These are phyloP conservation scores for Threskiornis aethiopicus DNA, from an alignment of 2,797 vertebrate genomes.

Conservation along the genomic window DNA sequence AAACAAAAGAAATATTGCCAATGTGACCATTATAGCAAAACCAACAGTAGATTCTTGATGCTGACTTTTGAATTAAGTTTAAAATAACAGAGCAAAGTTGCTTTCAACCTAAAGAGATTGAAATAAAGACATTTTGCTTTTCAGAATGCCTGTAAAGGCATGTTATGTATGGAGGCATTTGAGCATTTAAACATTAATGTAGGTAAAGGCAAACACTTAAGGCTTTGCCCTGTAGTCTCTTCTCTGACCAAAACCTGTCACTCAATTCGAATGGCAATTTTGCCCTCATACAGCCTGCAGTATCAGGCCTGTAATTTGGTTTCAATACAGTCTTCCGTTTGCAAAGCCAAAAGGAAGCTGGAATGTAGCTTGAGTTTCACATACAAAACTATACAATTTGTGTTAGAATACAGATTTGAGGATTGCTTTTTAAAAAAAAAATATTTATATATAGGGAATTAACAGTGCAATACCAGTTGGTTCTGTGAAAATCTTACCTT, in stretches of 20 bases:
- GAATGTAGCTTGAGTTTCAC: slow-evolving; percentile 64
- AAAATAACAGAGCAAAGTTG: not conserved
- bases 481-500: slow-evolving; percentile 62
- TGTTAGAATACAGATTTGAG: slow-evolving; percentile 23
- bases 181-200: not conserved
- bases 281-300: not conserved
- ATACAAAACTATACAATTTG: slow-evolving; percentile 52
- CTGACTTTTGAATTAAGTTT: not conserved
- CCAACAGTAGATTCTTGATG: not conserved
- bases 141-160: not conserved
- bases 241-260: not conserved
- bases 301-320: not conserved
- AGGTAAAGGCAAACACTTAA: slow-evolving; percentile 22
- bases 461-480: slow-evolving; percentile 74
- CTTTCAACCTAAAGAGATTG: not conserved
- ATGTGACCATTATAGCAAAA: not conserved
- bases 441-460: slow-evolving; percentile 37
- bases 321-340: slow-evolving; percentile 31
- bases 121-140: not conserved
- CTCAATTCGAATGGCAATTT: not conserved
- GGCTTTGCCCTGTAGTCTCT: not conserved
- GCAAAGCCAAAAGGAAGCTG: slow-evolving; percentile 46
- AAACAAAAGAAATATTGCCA: not conserved
- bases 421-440: slow-evolving; percentile 30
- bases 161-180: not conserved